Evolutionary conservation across 2,888 invertebrate species (phyloP).

Genomic region (Spialia ferax): DNA sequence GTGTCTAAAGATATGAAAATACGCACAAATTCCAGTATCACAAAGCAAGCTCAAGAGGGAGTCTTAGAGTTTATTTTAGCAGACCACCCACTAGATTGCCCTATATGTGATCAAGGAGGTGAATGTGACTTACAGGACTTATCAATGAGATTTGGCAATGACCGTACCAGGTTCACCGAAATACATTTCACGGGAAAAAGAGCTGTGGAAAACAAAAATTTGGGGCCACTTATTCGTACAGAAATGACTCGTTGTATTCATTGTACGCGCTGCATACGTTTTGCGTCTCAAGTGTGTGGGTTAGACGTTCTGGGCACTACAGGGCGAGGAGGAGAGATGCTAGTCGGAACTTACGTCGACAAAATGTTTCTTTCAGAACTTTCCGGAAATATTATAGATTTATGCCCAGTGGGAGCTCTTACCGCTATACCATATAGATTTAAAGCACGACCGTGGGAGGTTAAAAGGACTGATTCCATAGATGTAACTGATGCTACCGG

Average conservation of each 20-base stretch:
- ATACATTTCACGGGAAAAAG: constrained; percentile 95
- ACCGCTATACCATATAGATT: constrained; percentile 99
- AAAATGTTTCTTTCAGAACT: constrained; percentile 98
- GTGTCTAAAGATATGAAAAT: constrained; percentile 99
- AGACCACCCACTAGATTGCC: constrained; percentile 99
- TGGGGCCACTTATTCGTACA: constrained; percentile 98
- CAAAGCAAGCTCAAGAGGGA: constrained; percentile 88
- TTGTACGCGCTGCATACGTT: constrained; percentile 98
- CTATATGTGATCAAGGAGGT: constrained; percentile 99
- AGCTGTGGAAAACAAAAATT: constrained; percentile 98
- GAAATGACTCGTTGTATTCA: constrained; percentile 99
- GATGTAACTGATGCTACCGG: constrained; percentile 80
- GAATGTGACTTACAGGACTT: constrained; percentile 98
- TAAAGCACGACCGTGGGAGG: constrained; percentile 99
- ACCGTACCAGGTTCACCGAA: constrained; percentile 96
- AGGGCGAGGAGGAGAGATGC: constrained; percentile 97
- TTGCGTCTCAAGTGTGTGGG: constrained; percentile 99
- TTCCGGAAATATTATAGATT: constrained; percentile 99
- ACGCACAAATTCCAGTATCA: constrained; percentile 97
- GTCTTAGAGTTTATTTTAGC: constrained; percentile 99
- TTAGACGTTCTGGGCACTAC: constrained; percentile 97
- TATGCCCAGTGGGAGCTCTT: constrained; percentile 99
- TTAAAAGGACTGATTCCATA: constrained; percentile 88
- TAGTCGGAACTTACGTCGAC: constrained; percentile 99
- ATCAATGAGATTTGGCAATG: constrained; percentile 98